These are phyloP conservation scores for Urophycis tenuis DNA, from an alignment of 2,797 vertebrate genomes.

Conservation along the genomic window DNA sequence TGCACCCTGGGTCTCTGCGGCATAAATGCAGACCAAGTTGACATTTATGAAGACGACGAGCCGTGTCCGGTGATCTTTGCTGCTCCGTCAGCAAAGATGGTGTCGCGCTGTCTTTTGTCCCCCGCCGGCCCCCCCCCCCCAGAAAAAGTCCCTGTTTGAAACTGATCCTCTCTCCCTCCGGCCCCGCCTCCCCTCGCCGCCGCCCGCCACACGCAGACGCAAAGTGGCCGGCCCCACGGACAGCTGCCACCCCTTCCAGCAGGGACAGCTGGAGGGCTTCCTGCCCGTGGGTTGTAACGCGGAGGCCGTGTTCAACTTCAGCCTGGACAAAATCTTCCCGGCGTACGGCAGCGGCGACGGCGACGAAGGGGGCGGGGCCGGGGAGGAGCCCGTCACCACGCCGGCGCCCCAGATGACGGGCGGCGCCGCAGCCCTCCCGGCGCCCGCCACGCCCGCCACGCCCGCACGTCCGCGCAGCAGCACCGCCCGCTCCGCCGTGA, in stretches of 20 bases:
- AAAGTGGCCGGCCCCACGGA: slow-evolving; percentile 55
- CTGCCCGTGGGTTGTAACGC: slow-evolving; percentile 60
- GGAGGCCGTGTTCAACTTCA: slow-evolving; percentile 61
- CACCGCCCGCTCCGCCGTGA: slow-evolving; percentile 22
- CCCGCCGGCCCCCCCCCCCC: not conserved
- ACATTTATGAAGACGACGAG: slow-evolving; percentile 62
- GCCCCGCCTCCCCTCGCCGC: slow-evolving; percentile 60
- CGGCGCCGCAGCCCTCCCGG: slow-evolving; percentile 19
- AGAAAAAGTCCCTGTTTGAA: slow-evolving; percentile 9
- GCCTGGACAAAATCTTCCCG: slow-evolving; percentile 47
- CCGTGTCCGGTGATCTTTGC: slow-evolving; percentile 64
- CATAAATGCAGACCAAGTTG: slow-evolving; percentile 66
- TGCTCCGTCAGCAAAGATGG: slow-evolving; percentile 61
- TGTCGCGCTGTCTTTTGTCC: slow-evolving; percentile 15
- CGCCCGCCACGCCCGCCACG: slow-evolving; percentile 34
- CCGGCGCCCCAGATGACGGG: slow-evolving; percentile 8
- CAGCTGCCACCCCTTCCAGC: slow-evolving; percentile 59
- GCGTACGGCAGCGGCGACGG: slow-evolving; percentile 37
- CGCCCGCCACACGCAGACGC: slow-evolving; percentile 63
- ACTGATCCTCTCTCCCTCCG: slow-evolving; percentile 45
- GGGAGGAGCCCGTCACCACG: slow-evolving; percentile 20
- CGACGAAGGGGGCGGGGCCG: not conserved
- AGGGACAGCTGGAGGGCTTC: slow-evolving; percentile 50
- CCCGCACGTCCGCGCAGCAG: not conserved
- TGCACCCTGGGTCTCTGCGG: slow-evolving; percentile 39